Evolutionary conservation across 2,113 vertebrate genomes (phyloP).

Genomic region (Pachycephala philippinensis): DNA sequence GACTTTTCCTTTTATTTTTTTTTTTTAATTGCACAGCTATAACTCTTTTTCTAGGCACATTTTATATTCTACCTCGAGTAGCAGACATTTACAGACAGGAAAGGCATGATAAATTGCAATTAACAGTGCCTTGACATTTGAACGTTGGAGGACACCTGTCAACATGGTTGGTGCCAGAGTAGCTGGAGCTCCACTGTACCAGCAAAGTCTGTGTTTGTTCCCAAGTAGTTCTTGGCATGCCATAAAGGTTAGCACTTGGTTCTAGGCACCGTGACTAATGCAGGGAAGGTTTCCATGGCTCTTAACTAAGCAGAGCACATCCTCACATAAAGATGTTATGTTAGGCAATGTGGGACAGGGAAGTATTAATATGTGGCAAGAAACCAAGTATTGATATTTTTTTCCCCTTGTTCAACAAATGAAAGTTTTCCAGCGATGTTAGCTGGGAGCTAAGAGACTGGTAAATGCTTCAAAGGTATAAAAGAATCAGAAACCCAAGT

Average conservation of each 20-base stretch:
- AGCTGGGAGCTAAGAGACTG: not conserved
- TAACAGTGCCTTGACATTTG: constrained; percentile 30
- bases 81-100: constrained; percentile 24
- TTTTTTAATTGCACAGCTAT: not conserved
- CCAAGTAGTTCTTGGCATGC: constrained; percentile 54
- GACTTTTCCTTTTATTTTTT: not conserved
- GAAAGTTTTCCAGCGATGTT: not conserved
- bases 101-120: constrained; percentile 35
- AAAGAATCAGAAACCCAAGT: not conserved
- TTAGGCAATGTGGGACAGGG: not conserved
- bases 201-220: constrained; percentile 31
- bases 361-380: constrained; percentile 25
- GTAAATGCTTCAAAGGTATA: not conserved
- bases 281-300: constrained; percentile 37
- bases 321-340: constrained; percentile 38
- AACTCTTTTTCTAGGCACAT: not conserved
- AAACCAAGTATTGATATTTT: constrained; percentile 28
- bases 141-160: constrained; percentile 40
- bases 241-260: constrained; percentile 56
- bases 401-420: constrained; percentile 14
- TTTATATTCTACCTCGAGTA: not conserved
- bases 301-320: constrained; percentile 49
- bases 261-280: constrained; percentile 39
- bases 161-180: constrained; percentile 13
- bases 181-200: not conserved